These are phyloP conservation scores for Schizaphis graminum DNA, from an alignment of 2,888 invertebrate species.

Conservation along the genomic window DNA sequence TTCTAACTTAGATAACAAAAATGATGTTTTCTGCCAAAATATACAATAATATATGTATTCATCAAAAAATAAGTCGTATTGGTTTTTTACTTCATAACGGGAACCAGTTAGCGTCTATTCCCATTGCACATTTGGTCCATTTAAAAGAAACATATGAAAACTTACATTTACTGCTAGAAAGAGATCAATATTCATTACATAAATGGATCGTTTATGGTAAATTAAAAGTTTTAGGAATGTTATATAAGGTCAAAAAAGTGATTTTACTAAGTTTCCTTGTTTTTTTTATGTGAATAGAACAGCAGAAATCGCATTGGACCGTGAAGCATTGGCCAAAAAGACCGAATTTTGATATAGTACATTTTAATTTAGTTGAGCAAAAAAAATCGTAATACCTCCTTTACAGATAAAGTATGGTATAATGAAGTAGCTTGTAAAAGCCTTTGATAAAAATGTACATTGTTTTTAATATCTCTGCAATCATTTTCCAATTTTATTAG, in stretches of 20 bases:
- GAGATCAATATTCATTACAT: slow-evolving; percentile 68
- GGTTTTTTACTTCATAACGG: slow-evolving; percentile 68
- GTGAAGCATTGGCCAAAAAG: slow-evolving; percentile 67
- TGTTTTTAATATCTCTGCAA: no score
- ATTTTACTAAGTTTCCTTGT: slow-evolving; percentile 69
- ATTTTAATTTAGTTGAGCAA: no score
- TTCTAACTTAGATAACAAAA: no score
- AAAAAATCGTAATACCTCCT: no score
- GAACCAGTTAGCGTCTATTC: neutral
- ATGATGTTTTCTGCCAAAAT: no score
- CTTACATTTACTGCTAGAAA: neutral
- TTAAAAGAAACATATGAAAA: slow-evolving; percentile 27
- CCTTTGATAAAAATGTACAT: no score
- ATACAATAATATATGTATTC: slow-evolving; percentile 67
- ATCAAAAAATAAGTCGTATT: slow-evolving; percentile 69
- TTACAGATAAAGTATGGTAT: no score
- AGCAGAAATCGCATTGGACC: slow-evolving; percentile 68
- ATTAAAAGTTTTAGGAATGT: slow-evolving; percentile 68
- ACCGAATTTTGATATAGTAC: slow-evolving; percentile 36
- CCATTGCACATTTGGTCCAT: neutral
- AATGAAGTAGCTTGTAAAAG: no score
- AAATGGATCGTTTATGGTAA: slow-evolving; percentile 68
- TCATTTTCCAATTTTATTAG: no score
- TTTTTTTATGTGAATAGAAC: slow-evolving; percentile 69
- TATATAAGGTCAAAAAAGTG: slow-evolving; percentile 69